Conservation (phyloP, 2,888 invertebrate species). For the Limnephilus lunatus region DNA sequence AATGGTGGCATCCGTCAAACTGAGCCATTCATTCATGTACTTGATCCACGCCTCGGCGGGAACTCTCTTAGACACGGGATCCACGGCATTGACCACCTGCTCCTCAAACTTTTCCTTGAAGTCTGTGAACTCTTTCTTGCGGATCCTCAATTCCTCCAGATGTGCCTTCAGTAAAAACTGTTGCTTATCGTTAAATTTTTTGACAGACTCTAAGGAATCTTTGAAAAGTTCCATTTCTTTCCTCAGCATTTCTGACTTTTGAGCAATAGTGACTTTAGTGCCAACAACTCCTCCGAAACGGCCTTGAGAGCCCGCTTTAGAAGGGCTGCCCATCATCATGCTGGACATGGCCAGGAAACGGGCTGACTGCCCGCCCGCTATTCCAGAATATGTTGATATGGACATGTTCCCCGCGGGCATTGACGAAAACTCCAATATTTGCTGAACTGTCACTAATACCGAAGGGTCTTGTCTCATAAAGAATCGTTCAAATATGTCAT, state of each 20-base stretch:
- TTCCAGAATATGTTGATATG: not conserved
- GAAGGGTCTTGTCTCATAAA: conserved; percentile 56
- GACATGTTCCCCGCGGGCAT: conserved; percentile 16
- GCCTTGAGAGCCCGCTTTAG: conserved; percentile 44
- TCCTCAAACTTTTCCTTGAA: conserved; percentile 48
- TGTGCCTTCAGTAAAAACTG: conserved; percentile 36
- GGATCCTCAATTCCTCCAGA: conserved; percentile 50
- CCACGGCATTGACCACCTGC: conserved; percentile 19
- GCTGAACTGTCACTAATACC: conserved; percentile 47
- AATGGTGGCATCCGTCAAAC: conserved; percentile 76
- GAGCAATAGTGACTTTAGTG: conserved; percentile 45
- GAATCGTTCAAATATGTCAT: conserved; percentile 54
- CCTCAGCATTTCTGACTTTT: conserved; percentile 47
- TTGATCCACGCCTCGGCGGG: conserved; percentile 80
- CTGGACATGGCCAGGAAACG: conserved; percentile 29
- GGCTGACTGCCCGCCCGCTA: conserved; percentile 22
- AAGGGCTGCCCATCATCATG: conserved; percentile 30
- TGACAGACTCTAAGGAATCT: conserved; percentile 1
- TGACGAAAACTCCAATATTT: conserved; percentile 38
- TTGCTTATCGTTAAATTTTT: conserved; percentile 28
- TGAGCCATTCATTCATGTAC: conserved; percentile 81
- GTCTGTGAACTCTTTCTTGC: conserved; percentile 45
- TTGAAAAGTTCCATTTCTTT: conserved; percentile 54
- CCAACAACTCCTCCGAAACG: conserved; percentile 36
- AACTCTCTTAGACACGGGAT: conserved; percentile 74